phyloP scores from a whole-genome alignment of 2,113 vertebrate species.

The Ictalurus furcatus region DNA sequence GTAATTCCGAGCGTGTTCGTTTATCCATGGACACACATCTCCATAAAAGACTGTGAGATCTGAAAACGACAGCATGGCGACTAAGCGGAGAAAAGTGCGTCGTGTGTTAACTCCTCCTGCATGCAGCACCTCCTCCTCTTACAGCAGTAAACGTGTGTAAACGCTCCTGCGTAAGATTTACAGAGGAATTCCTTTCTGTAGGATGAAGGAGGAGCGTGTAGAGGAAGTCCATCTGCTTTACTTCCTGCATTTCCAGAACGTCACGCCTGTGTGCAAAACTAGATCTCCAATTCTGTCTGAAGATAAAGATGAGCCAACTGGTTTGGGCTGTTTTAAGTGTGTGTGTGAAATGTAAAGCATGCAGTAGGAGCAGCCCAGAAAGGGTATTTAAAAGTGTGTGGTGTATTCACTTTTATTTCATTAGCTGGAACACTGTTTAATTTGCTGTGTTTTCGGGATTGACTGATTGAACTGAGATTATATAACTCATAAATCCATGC shows the following conservation, averaged over 20 bases:
- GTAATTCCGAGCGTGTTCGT: background rate
- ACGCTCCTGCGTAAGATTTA: background rate
- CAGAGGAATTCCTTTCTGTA: background rate
- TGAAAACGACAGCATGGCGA: background rate
- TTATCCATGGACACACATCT: background rate
- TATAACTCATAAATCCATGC: no score
- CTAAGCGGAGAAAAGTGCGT: no score
- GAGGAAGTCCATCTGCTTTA: background rate
- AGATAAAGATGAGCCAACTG: constrained; percentile 43
- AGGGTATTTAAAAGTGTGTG: background rate
- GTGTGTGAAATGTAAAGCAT: background rate
- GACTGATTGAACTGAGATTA: background rate
- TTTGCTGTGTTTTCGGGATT: background rate
- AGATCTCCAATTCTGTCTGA: background rate
- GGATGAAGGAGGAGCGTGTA: background rate
- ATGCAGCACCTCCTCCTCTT: background rate
- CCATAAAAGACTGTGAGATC: no score
- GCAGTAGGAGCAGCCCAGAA: background rate
- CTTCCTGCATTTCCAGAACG: background rate
- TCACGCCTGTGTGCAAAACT: background rate
- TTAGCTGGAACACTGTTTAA: no score
- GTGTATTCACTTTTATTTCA: no score
- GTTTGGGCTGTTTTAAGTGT: constrained; percentile 64
- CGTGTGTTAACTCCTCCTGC: no score
- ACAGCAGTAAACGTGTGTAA: background rate